phyloP scores from a whole-genome alignment of 2,113 vertebrate genomes.

The Microcebus tavaratra region DNA sequence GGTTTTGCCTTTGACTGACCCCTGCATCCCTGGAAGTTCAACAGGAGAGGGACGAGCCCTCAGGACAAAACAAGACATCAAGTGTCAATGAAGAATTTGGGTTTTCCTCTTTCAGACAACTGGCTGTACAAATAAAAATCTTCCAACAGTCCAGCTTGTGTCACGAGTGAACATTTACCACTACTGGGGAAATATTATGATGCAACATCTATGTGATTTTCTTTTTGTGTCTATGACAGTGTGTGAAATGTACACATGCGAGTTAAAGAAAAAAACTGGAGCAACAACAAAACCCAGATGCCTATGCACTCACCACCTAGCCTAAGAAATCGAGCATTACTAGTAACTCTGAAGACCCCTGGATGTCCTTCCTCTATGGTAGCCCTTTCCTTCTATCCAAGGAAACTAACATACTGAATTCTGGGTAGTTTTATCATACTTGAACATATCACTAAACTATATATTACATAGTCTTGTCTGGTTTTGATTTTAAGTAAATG shows the following conservation, averaged over 20 bases:
- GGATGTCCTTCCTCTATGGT: neutral
- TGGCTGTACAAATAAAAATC: neutral
- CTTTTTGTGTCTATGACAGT: neutral
- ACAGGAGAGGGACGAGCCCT: neutral
- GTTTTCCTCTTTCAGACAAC: neutral
- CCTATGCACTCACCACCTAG: neutral
- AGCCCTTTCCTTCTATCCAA: neutral
- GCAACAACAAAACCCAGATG: neutral
- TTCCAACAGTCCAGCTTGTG: neutral
- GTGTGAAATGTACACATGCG: neutral
- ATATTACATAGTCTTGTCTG: neutral
- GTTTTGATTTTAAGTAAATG: neutral
- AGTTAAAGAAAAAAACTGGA: neutral
- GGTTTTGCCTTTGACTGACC: neutral
- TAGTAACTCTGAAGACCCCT: neutral
- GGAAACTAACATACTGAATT: neutral
- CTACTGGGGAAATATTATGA: neutral
- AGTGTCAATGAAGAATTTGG: neutral
- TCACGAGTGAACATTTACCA: slow-evolving; percentile 12
- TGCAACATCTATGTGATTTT: neutral
- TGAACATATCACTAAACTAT: neutral
- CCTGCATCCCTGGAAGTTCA: neutral
- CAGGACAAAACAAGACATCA: neutral
- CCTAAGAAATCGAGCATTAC: neutral
- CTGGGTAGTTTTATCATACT: neutral